Evolutionary conservation across 2,888 invertebrate species (phyloP).

Genomic region (Rhogogaster chlorosoma): DNA sequence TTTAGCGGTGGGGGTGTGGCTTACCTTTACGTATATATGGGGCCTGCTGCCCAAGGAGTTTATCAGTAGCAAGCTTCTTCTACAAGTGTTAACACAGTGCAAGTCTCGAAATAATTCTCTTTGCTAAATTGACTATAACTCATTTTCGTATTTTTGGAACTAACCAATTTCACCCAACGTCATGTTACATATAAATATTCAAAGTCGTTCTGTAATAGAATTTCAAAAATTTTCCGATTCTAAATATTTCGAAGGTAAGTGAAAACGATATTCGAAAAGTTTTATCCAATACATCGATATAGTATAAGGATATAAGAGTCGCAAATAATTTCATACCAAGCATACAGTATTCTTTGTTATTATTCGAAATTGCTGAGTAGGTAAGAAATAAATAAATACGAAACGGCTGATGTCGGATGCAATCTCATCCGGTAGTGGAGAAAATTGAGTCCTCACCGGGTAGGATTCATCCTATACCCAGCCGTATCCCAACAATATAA

Average conservation of each 20-base stretch:
- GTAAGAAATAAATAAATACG: background rate
- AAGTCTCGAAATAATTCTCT: background rate
- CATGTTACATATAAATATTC: background rate
- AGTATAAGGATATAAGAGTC: background rate
- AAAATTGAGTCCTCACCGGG: conserved; percentile 73
- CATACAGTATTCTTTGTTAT: background rate
- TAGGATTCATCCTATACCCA: conserved; percentile 74
- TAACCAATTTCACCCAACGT: background rate
- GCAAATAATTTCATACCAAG: conserved; percentile 1
- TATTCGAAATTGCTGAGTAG: background rate
- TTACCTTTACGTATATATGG: conserved; percentile 24
- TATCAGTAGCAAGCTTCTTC: conserved; percentile 34
- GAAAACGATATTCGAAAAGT: background rate
- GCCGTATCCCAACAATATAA: conserved; percentile 57
- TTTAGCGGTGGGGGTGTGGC: conserved; percentile 34
- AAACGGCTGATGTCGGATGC: conserved; percentile 67
- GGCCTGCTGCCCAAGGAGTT: background rate
- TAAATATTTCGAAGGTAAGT: background rate
- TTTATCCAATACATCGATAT: background rate
- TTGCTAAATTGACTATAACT: background rate
- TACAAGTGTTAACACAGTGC: conserved; percentile 2
- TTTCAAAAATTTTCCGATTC: background rate
- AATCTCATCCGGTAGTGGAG: conserved; percentile 69
- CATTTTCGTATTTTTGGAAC: background rate
- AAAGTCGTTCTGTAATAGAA: background rate